Evolutionary conservation across 2,888 invertebrate species (phyloP), one percentile per base, ranked within the genome.

Genomic region (Loripinus fragilis): DNA sequence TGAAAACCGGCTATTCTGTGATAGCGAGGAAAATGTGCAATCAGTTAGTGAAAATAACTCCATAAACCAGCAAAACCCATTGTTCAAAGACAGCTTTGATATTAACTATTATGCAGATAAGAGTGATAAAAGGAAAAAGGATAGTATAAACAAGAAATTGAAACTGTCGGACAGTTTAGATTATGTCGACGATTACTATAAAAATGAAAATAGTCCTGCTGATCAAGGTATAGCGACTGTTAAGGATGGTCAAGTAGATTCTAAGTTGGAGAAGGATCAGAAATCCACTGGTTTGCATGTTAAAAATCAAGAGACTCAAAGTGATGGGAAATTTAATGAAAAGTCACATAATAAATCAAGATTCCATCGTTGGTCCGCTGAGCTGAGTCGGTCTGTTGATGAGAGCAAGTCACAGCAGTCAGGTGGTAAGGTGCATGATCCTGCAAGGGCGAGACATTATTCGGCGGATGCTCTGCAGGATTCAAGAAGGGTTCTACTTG

Each of bases 141-240:
- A 42, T 17, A 66, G 50, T 30, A 20, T 65, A 28, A 65, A 73
- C 20, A 70, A 30, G 10, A 71, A 48, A 60, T 48, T 52, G 69
- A 74, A 20, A 55, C 41, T 41, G 70, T 72, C 69, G 35, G 52
- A 23, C 20, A 76, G 45, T 67, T 68, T 75, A 50, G 72, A 78
- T 2, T 77, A 74, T 74, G 71, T 85, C 8, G 84, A 83, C 55
- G 82, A 80, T 71, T 73, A 86, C 69, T 82, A 85, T 69, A 50
- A 68, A 75, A 64, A 35, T 66, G 66, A 60, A 33, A 60, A 30
- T 60, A 60, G 60, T 60, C 60, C 30, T 10, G 23, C 1, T 33
- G 25, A 2, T 8, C 10, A 25, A 5, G 25, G 25, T 52, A 5
- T 7, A 8, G 23, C 25, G 7, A 52, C 7, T 3, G 25, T 8